Percentiles rank a stretch among this genome's conserved stretches.
These are phyloP conservation scores for Phoxinus dragarum DNA, from an alignment of 2,797 vertebrate species.

Conservation along the genomic window DNA sequence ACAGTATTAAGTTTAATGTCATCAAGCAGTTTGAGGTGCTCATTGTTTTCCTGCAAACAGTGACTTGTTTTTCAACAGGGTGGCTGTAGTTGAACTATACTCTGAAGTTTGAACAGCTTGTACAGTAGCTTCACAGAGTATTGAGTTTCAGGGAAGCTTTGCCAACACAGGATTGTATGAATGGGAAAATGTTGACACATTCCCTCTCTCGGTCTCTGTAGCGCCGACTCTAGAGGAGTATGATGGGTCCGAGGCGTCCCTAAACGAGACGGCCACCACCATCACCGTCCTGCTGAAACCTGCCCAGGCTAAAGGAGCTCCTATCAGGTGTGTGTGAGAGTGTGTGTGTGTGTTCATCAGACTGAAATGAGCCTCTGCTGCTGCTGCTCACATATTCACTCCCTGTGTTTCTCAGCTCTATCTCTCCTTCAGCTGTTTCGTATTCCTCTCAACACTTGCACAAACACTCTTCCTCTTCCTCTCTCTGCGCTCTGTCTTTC, in stretches of 20 bases:
- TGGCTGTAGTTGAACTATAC: background rate
- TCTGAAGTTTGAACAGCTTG: background rate
- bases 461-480: slow-evolving; percentile 21
- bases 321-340: slow-evolving; percentile 84
- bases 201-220: slow-evolving; percentile 57
- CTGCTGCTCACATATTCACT: background rate
- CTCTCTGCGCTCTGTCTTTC: slow-evolving; percentile 36
- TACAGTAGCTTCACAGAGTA: background rate
- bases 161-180: background rate
- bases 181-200: background rate
- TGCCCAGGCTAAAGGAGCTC: slow-evolving; percentile 96
- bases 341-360: background rate
- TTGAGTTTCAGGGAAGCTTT: background rate
- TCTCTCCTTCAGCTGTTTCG: background rate
- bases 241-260: slow-evolving; percentile 91
- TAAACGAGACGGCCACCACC: slow-evolving; percentile 97
- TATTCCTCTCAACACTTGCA: background rate
- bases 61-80: background rate
- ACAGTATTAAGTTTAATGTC: background rate
- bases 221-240: slow-evolving; percentile 97
- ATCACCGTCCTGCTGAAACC: slow-evolving; percentile 97
- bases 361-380: background rate
- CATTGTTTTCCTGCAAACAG: background rate
- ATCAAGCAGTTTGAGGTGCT: background rate
- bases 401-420: background rate